A percentile compares a stretch with the other conserved stretches of the same genome.
phyloP scores from a whole-genome alignment of 2,888 invertebrate genomes.

The Xiphydria camelus region DNA sequence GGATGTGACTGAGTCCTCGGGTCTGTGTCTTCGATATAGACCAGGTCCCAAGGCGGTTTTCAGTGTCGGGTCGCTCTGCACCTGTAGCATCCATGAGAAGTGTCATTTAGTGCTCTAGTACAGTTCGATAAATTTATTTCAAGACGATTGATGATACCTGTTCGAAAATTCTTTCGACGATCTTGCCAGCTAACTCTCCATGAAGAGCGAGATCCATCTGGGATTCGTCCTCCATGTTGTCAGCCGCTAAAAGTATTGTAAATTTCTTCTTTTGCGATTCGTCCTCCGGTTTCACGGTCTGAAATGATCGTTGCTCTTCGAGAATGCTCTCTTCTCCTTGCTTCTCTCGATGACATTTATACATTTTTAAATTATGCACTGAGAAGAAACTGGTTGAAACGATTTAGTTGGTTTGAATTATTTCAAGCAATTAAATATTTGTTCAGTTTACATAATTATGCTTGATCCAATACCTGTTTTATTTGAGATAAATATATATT shows the following conservation, averaged over 20 bases:
- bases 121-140: too few species aligned
- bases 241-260: conserved; percentile 24
- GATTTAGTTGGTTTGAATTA: too few species aligned
- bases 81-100: conserved; percentile 20
- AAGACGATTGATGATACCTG: conserved; percentile 31
- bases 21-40: conserved; percentile 32
- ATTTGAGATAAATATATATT: too few species aligned
- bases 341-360: too few species aligned
- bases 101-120: not conserved
- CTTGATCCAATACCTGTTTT: too few species aligned
- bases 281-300: conserved; percentile 5
- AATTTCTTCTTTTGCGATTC: conserved; percentile 21
- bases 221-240: conserved; percentile 39
- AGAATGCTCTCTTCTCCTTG: too few species aligned
- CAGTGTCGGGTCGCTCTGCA: conserved; percentile 31
- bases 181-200: conserved; percentile 44
- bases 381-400: too few species aligned
- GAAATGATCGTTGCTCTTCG: too few species aligned
- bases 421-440: too few species aligned
- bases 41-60: conserved; percentile 36
- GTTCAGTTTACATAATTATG: too few species aligned
- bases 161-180: conserved; percentile 42
- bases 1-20: conserved; percentile 20
- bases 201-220: conserved; percentile 37
- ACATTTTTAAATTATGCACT: too few species aligned